Evolutionary conservation across 2,113 vertebrate genomes (phyloP).

Genomic region (Coracopsis vasa): DNA sequence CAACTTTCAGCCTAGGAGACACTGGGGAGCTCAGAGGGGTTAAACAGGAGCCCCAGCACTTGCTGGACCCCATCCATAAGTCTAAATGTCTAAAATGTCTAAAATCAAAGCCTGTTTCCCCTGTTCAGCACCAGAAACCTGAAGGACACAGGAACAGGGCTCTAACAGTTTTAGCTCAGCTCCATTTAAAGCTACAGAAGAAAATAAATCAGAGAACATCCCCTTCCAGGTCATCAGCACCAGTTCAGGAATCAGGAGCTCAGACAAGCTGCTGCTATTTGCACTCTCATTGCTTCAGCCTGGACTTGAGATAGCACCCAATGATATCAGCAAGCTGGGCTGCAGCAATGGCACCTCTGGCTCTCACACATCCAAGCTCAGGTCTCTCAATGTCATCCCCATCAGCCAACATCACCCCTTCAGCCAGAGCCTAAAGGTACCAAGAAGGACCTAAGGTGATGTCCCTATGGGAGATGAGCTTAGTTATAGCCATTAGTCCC

Average conservation of each 20-base stretch:
- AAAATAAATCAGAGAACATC: not conserved
- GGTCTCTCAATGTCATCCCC: not conserved
- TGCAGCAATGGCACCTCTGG: not conserved
- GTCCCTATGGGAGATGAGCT: not conserved
- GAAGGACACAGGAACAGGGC: too few species aligned
- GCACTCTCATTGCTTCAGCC: not conserved
- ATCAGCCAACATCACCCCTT: not conserved
- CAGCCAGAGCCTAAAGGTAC: not conserved
- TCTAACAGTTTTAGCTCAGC: not conserved
- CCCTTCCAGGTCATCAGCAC: not conserved
- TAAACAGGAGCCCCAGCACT: not conserved
- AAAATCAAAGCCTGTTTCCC: not conserved
- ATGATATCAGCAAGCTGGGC: fast-evolving
- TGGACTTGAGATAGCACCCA: fast-evolving
- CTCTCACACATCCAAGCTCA: not conserved
- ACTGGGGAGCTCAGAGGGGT: not conserved
- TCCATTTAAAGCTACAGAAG: not conserved
- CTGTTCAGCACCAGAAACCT: not conserved
- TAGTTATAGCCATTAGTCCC: not conserved
- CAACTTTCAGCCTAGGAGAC: not conserved
- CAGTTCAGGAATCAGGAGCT: not conserved
- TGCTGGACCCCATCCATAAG: not conserved
- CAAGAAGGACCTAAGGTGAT: not conserved
- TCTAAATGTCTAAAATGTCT: not conserved
- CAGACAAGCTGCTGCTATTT: not conserved